Conservation (phyloP, 2,797 vertebrate genomes). For the Gallinago nigripennis region DNA sequence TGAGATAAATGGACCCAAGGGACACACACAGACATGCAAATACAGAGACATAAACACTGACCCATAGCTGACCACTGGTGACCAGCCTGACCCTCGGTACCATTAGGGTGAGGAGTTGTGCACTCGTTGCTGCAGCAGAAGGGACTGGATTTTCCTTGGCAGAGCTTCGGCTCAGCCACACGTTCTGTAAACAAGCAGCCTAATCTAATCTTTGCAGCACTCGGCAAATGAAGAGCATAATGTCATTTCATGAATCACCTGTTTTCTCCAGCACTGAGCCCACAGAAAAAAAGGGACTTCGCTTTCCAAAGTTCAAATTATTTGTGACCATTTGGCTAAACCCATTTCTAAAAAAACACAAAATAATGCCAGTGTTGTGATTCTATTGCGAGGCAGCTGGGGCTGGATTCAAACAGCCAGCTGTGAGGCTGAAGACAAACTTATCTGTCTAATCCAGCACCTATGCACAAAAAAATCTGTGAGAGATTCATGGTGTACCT, state of each 20-base stretch:
- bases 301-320: neutral
- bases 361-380: neutral
- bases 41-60: neutral
- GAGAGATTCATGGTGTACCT: neutral
- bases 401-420: neutral
- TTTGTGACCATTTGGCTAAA: slow-evolving; percentile 9
- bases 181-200: neutral
- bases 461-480: neutral
- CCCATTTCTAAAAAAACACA: neutral
- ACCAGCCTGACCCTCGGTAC: neutral
- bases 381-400: neutral
- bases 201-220: slow-evolving; percentile 22
- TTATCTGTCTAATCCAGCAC: neutral
- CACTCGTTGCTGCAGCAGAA: neutral
- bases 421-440: neutral
- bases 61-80: neutral
- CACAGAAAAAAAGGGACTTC: neutral
- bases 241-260: neutral
- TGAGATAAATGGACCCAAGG: neutral
- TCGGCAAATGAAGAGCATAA: neutral
- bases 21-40: neutral
- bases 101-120: neutral
- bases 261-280: neutral
- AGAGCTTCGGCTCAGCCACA: neutral
- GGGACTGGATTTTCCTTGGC: neutral